Percentiles rank a stretch among this genome's conserved stretches.
phyloP scores from a whole-genome alignment of 1,140 invertebrate genomes.

The Manduca sexta region DNA sequence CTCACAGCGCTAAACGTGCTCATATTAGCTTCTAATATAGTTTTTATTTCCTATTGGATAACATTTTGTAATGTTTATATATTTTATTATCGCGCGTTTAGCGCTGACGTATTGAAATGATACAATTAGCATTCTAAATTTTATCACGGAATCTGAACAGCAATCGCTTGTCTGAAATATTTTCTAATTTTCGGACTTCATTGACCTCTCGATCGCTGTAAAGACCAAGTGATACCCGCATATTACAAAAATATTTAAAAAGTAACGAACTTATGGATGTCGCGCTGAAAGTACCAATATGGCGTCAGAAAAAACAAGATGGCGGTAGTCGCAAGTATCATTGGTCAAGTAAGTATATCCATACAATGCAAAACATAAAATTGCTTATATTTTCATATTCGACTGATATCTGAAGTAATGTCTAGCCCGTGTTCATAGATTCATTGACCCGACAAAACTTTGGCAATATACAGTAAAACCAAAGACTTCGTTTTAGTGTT shows the following conservation, averaged over 20 bases:
- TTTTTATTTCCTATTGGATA: background rate
- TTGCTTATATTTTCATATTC: slow-evolving; percentile 24
- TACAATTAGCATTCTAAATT: too few relatives aligned
- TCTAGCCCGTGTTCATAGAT: slow-evolving; percentile 31
- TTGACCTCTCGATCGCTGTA: too few relatives aligned
- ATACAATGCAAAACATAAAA: slow-evolving; percentile 13
- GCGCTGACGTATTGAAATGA: background rate
- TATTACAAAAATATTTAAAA: background rate
- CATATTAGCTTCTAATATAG: background rate
- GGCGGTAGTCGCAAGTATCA: slow-evolving; percentile 12
- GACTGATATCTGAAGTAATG: slow-evolving; percentile 39
- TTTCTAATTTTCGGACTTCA: too few relatives aligned
- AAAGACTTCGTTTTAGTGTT: slow-evolving; percentile 40
- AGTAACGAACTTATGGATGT: background rate
- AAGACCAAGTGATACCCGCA: background rate
- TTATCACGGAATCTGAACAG: too few relatives aligned
- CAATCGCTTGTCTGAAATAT: too few relatives aligned
- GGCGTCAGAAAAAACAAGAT: slow-evolving; percentile 17
- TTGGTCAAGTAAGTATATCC: slow-evolving; percentile 24
- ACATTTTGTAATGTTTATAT: background rate
- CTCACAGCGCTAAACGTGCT: slow-evolving; percentile 49
- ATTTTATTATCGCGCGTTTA: background rate
- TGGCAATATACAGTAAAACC: slow-evolving; percentile 38
- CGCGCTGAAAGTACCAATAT: slow-evolving; percentile 13
- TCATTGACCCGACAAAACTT: slow-evolving; percentile 31